Base-by-base conservation (phyloP, 1,140 invertebrate genomes). In the Drosophila sucinea region DNA sequence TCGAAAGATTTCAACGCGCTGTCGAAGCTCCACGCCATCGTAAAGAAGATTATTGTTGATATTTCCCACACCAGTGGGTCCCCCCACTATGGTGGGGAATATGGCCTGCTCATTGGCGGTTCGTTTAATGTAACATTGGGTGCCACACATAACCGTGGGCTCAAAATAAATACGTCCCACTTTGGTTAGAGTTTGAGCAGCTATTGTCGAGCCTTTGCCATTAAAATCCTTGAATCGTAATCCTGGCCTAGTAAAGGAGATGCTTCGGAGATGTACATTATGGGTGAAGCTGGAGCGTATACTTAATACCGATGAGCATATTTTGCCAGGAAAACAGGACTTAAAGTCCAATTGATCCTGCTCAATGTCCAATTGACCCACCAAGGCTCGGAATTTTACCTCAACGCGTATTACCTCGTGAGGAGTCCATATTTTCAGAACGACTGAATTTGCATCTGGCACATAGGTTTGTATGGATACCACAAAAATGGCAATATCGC, bases 311-410 rank as follows among this genome's bases (percentile, higher is more conserved):
- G 96, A 94, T 47, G 94, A 93, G 82, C 96, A 97, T 54, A 96
- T 94, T 91, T 95, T 96, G 17, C 96, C 96, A 38, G 97, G 97
- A 94, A 97, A 97, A 76, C 96, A 96, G 92, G 97, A 95, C 67
- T 95, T 94, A 91, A 97, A 97, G 54, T 95, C 92, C 11, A 97
- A 90, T 73, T 94, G 94, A 74, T 95, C 94, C 33, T 95, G 93
- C 27, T 94, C 93, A 44, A 95, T 93, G 65, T 93, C 92, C 60
- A 94, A 77, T 76, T 93, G 94, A 33, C 95, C 95, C 51, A 94
- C 92, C 0, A 94, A 94, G 5, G 95, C 93, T 77, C 93, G 92
- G 91, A 95, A 95, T 61, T 94, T 93, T 11, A 96, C 94, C 1
- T 94, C 94, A 30, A 95, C 92, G 2, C 92, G 94, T 10, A 96